phyloP scores from a whole-genome alignment of 2,797 vertebrate genomes.

The Catharus ustulatus region DNA sequence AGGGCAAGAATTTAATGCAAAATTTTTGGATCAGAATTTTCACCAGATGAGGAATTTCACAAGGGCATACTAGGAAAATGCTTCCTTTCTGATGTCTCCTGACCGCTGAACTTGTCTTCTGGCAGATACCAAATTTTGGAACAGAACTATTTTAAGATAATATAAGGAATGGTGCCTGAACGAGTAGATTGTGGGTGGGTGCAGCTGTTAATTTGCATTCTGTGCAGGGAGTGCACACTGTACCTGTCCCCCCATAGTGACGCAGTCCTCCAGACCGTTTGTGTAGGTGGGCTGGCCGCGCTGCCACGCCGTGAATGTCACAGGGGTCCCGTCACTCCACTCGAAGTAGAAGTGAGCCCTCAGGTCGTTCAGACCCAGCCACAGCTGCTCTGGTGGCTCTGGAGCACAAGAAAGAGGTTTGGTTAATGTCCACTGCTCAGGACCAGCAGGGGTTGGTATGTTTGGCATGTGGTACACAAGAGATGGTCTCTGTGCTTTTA shows the following conservation, averaged over 20 bases:
- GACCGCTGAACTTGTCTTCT: not conserved
- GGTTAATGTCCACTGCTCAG: not conserved
- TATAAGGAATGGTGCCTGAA: not conserved
- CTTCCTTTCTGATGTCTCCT: not conserved
- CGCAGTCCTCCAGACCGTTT: constrained; percentile 83
- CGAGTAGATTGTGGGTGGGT: not conserved
- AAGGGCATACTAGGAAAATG: not conserved
- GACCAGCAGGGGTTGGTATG: not conserved
- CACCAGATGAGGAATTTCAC: not conserved
- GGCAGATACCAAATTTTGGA: not conserved
- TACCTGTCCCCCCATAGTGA: constrained; percentile 88
- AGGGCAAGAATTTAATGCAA: not conserved
- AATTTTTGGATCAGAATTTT: not conserved
- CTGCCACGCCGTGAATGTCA: constrained; percentile 88
- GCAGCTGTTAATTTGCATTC: not conserved
- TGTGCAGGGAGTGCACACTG: not conserved
- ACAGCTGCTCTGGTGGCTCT: constrained; percentile 85
- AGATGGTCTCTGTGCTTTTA: not conserved
- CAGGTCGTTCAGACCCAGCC: constrained; percentile 91
- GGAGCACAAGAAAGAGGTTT: not conserved
- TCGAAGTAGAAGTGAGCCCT: constrained; percentile 86
- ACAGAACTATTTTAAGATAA: not conserved
- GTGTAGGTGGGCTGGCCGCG: constrained; percentile 83
- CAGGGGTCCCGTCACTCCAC: constrained; percentile 86
- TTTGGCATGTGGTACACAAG: not conserved